Evolutionary conservation across 2,113 vertebrate genomes (phyloP).

Genomic region (Donacobius atricapilla): DNA sequence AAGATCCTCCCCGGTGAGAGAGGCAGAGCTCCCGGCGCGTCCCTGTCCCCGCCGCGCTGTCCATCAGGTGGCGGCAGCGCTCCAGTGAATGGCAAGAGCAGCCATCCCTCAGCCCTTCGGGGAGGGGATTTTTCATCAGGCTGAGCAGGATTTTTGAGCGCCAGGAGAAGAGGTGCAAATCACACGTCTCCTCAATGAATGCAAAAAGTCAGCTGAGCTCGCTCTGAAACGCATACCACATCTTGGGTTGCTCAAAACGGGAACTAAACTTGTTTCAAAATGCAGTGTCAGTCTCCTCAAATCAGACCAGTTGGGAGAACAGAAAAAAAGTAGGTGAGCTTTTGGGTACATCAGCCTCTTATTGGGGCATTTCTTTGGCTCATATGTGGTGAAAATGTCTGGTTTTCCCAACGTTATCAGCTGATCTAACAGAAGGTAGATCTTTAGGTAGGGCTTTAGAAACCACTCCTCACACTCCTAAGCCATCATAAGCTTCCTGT

Average conservation of each 20-base stretch:
- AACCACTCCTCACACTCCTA: background rate
- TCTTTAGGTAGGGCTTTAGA: background rate
- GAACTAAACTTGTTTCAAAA: background rate
- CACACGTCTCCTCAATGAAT: background rate
- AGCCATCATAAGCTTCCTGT: background rate
- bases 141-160: background rate
- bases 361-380: background rate
- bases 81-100: background rate
- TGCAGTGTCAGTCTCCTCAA: background rate
- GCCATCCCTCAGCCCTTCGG: background rate
- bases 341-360: background rate
- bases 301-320: background rate
- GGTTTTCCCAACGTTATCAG: background rate
- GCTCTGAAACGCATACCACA: background rate
- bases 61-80: conserved; percentile 47
- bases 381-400: background rate
- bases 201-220: background rate
- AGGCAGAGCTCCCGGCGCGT: background rate
- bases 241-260: background rate
- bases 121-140: background rate
- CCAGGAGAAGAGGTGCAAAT: background rate
- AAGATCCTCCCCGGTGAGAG: background rate
- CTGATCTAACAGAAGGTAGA: background rate
- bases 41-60: background rate
- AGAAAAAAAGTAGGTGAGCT: background rate